Conservation (phyloP, 2,797 vertebrate species). For the Catharus ustulatus region DNA sequence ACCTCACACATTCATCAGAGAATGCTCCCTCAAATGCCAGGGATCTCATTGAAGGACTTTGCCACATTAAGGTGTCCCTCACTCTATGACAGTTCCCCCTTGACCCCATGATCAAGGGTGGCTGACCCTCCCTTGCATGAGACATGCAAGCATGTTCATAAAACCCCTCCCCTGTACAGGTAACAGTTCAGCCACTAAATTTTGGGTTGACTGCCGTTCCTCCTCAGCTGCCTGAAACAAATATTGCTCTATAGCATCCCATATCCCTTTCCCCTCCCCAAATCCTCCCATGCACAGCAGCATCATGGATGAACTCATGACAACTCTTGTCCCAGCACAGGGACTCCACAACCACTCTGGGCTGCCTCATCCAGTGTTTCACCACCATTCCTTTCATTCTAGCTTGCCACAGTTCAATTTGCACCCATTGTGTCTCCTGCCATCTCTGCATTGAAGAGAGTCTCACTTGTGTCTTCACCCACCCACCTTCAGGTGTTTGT, state of each 20-base stretch:
- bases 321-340: too few relatives aligned
- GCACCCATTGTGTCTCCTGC: too few relatives aligned
- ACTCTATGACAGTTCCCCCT: not conserved
- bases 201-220: not conserved
- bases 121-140: not conserved
- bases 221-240: not conserved
- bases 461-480: too few relatives aligned
- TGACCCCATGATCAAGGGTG: accelerated
- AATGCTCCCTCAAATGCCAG: not conserved
- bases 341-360: too few relatives aligned
- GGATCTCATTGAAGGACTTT: not conserved
- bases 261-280: not conserved
- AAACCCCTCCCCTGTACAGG: not conserved
- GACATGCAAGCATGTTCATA: accelerated
- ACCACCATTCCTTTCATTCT: too few relatives aligned
- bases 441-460: too few relatives aligned
- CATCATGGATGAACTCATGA: too few relatives aligned
- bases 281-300: too few relatives aligned
- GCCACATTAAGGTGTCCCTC: not conserved
- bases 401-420: too few relatives aligned
- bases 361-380: too few relatives aligned
- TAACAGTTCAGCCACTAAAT: not conserved
- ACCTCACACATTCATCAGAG: not conserved
- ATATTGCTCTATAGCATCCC: not conserved
- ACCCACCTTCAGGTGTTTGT: too few relatives aligned